These are phyloP conservation scores for Octodonta nipae DNA, from an alignment of 2,888 invertebrate species.

Conservation along the genomic window DNA sequence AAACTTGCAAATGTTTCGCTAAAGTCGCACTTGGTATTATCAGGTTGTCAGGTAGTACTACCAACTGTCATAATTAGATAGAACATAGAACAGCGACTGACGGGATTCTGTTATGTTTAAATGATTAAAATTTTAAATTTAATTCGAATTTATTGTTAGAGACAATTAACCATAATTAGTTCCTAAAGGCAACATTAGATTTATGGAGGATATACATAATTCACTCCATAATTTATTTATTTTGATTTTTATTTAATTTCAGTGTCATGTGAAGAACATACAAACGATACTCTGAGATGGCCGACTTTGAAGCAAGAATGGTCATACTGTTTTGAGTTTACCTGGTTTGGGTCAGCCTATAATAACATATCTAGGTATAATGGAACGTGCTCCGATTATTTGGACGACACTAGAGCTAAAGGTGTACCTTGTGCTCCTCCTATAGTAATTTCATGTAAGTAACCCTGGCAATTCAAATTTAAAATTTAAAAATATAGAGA, in stretches of 20 bases:
- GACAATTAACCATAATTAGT: too few relatives aligned
- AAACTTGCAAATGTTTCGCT: too few relatives aligned
- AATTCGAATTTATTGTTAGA: too few relatives aligned
- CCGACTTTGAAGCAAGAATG: conserved; percentile 15
- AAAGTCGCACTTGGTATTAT: too few relatives aligned
- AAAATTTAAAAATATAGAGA: too few relatives aligned
- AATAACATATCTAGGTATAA: conserved; percentile 44
- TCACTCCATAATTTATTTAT: neutral
- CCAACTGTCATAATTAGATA: too few relatives aligned
- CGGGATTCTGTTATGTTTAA: too few relatives aligned
- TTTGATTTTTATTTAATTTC: neutral
- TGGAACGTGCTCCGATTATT: conserved; percentile 26
- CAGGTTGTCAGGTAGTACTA: too few relatives aligned
- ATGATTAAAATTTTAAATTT: too few relatives aligned
- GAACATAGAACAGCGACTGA: too few relatives aligned
- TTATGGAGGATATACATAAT: neutral
- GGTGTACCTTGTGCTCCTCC: conserved; percentile 48
- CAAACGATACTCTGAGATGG: neutral
- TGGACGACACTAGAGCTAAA: conserved; percentile 23
- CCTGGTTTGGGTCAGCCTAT: conserved; percentile 54
- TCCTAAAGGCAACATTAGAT: neutral
- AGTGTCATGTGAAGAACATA: neutral
- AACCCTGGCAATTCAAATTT: too few relatives aligned
- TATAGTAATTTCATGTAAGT: conserved; percentile 50
- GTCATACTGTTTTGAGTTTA: conserved; percentile 50